Percentiles rank a stretch among this genome's conserved stretches.
Evolutionary conservation across 2,888 invertebrate genomes (phyloP).

Genomic region (Calameuta pallipes): DNA sequence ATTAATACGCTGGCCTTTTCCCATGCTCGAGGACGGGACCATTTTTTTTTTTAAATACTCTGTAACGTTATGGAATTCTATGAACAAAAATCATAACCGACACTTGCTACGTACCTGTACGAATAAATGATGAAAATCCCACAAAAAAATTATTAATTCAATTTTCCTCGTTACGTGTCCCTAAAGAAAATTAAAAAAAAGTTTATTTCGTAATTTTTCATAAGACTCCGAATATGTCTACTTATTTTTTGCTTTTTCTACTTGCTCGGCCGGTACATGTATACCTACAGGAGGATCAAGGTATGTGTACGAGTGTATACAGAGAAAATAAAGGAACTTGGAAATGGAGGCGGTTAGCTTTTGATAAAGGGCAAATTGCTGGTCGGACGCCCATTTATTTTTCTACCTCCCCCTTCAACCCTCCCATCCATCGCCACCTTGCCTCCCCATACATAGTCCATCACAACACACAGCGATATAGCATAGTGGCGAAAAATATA

Average conservation of each 20-base stretch:
- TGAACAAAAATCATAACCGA: neutral
- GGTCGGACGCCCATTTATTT: constrained; percentile 50
- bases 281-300: neutral
- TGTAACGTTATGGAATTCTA: neutral
- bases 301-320: neutral
- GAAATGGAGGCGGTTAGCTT: constrained; percentile 26
- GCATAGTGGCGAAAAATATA: constrained; percentile 1
- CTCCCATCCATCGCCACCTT: constrained; percentile 22
- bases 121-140: neutral
- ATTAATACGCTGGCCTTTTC: constrained; percentile 33
- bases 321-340: neutral
- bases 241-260: neutral
- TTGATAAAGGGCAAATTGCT: constrained; percentile 54
- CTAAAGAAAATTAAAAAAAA: neutral
- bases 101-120: neutral
- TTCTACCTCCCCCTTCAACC: constrained; percentile 31
- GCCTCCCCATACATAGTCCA: constrained; percentile 4
- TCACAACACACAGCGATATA: neutral
- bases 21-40: constrained; percentile 30
- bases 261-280: neutral
- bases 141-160: neutral
- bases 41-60: neutral
- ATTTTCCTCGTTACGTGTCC: neutral
- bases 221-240: neutral
- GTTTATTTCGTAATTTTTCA: neutral